Evolutionary conservation across 1,140 invertebrate species (phyloP), one percentile per base, ranked within the genome.

Genomic region (Gonatopus flavifemur): DNA sequence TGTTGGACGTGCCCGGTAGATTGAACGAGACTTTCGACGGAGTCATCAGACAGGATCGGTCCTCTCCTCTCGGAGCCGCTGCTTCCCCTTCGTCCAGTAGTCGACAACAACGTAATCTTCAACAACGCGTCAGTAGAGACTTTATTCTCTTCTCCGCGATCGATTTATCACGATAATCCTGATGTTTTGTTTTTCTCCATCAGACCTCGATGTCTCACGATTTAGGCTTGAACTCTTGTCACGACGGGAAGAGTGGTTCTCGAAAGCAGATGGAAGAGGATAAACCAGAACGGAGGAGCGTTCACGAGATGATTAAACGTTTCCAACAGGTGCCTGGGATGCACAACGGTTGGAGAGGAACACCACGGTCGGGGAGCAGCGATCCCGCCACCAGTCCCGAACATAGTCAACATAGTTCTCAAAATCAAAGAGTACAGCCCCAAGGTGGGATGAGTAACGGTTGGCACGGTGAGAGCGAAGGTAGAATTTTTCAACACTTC

Each of bases 281-380:
- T 36, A 49, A 43, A n/a, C 56, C 49, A 16, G 59, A 61, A 9
- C 57, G 72, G 6, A 53, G 69, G 6, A 72, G 69, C 37, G 72
- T 74, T 3, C 72, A 74, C 28, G 72, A 74, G 37, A 74, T 74
- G 64, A 73, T 74, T 21, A 72, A 72, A 35, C 50, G 68, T 28
- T 72, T 74, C 59, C 72, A 73, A 37, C 67, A 73, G 55, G 62
- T 68, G 39, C 71, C 69, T 32, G 65, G 69, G 20, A 64, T 68
- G 49, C 68, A 72, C 43, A 67, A 65, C 41, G 62, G 68, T 3
- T 69, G 70, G 66, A 52, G 60, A 28, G 46, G 46, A 16, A 30
- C 32, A 12, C 40, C 57, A 10, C 55, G 56, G 37, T 67, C 70
- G 1, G 62, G 57, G 24, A 64, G 48, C 21, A 70, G 60, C 51